Percentiles rank a stretch among this genome's conserved stretches.
Evolutionary conservation across 2,888 invertebrate genomes (phyloP).

Genomic region (Acrobasis suavella): DNA sequence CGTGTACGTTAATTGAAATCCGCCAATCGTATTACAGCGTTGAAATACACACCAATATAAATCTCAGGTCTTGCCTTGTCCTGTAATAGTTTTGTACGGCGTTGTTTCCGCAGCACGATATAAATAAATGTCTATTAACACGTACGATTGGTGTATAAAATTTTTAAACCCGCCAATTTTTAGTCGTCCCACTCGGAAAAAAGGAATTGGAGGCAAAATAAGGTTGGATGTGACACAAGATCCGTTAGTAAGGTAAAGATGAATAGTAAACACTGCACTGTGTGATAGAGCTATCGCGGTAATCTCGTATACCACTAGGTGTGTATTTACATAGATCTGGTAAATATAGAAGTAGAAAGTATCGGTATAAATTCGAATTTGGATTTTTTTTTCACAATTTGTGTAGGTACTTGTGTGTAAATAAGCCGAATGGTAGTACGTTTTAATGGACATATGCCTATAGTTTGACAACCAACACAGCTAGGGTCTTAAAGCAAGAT

Average conservation of each 20-base stretch:
- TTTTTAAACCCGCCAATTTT: slow-evolving; percentile 73
- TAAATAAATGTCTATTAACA: slow-evolving; percentile 45
- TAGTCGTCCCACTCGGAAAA: slow-evolving; percentile 77
- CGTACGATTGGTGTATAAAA: slow-evolving; percentile 54
- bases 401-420: slow-evolving; percentile 3
- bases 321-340: slow-evolving; percentile 16
- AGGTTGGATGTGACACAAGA: slow-evolving; percentile 78
- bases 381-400: not conserved
- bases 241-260: slow-evolving; percentile 76
- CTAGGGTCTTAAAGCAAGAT: not conserved
- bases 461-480: not conserved
- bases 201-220: slow-evolving; percentile 80
- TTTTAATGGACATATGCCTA: slow-evolving; percentile 6
- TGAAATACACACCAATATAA: not conserved
- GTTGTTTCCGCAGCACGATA: slow-evolving; percentile 50
- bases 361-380: slow-evolving; percentile 2
- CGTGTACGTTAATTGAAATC: not conserved
- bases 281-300: slow-evolving; percentile 52
- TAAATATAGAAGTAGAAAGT: slow-evolving; percentile 18
- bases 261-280: slow-evolving; percentile 63
- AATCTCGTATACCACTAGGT: slow-evolving; percentile 7
- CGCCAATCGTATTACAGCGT: not conserved
- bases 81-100: slow-evolving; percentile 24
- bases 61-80: not conserved
- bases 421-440: slow-evolving; percentile 14